Conservation (phyloP, 2,888 invertebrate species). For the Caenorhabditis panamensis region DNA sequence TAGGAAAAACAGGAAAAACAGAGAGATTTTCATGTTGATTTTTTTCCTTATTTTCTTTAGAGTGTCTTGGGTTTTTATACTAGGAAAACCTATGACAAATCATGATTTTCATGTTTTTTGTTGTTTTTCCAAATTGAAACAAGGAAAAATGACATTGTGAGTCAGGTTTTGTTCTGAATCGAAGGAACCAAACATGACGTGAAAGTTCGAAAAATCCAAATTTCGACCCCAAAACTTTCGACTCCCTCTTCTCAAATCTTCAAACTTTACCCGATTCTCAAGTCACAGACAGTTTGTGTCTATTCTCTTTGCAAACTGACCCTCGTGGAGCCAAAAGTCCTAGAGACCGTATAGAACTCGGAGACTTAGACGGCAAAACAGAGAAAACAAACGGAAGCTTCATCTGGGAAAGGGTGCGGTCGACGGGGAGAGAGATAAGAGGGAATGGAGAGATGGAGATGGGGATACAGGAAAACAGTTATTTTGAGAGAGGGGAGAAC, state of each 20-base stretch:
- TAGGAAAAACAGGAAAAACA: too few relatives aligned
- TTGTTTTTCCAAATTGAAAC: too few relatives aligned
- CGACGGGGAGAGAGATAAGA: slow-evolving; percentile 13
- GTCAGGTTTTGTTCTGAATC: too few relatives aligned
- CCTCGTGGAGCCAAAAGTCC: slow-evolving; percentile 46
- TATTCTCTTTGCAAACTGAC: slow-evolving; percentile 28
- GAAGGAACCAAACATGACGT: too few relatives aligned
- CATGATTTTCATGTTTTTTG: too few relatives aligned
- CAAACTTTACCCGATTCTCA: background rate
- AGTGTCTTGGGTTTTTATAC: too few relatives aligned
- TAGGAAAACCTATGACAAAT: too few relatives aligned
- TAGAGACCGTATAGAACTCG: background rate
- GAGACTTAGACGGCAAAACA: slow-evolving; percentile 26
- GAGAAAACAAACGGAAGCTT: slow-evolving; percentile 40
- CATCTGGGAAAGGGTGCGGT: slow-evolving; percentile 50
- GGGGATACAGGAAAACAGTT: slow-evolving; percentile 29
- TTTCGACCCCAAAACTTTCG: too few relatives aligned
- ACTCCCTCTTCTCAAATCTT: background rate
- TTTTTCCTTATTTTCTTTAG: too few relatives aligned
- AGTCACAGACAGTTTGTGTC: background rate
- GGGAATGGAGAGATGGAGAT: slow-evolving; percentile 4
- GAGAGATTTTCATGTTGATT: too few relatives aligned
- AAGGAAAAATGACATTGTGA: too few relatives aligned
- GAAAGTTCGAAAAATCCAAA: too few relatives aligned
- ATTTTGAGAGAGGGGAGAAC: slow-evolving; percentile 42